Conservation (phyloP, 1,140 invertebrate species). For the Drosophila grimshawi region DNA sequence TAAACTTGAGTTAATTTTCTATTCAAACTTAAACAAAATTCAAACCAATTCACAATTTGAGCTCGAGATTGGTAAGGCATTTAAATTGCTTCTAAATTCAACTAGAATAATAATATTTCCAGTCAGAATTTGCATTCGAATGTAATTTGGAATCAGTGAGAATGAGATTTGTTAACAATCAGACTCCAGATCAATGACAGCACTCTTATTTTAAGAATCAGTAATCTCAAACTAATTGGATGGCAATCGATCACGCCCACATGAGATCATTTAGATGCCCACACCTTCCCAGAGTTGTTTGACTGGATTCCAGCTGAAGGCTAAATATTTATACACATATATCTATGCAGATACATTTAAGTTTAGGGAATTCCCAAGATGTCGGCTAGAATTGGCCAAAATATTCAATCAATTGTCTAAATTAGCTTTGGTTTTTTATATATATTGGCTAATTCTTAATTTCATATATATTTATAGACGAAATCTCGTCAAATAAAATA, state of each 20-base stretch:
- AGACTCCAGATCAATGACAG: not conserved
- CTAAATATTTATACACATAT: not conserved
- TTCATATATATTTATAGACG: not conserved
- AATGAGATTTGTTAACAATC: not conserved
- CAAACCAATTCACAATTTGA: not conserved
- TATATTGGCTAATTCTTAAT: too few relatives aligned
- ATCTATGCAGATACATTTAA: too few relatives aligned
- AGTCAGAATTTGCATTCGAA: not conserved
- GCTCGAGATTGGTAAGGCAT: not conserved
- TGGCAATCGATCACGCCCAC: conserved; percentile 31
- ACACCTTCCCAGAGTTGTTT: conserved; percentile 20
- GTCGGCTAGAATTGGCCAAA: not conserved
- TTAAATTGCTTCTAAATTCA: not conserved
- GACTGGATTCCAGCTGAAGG: not conserved
- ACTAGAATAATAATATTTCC: too few relatives aligned
- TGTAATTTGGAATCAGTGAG: too few relatives aligned
- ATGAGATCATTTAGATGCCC: conserved; percentile 15
- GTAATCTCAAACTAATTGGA: conserved; percentile 14
- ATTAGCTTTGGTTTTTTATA: too few relatives aligned
- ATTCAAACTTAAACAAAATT: too few relatives aligned
- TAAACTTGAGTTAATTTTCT: too few relatives aligned
- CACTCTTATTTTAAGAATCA: not conserved
- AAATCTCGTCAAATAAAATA: too few relatives aligned
- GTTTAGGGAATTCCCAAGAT: not conserved
- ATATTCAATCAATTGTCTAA: not conserved